Base-by-base conservation (phyloP, 2,888 invertebrate genomes). In the Baccha elongata region DNA sequence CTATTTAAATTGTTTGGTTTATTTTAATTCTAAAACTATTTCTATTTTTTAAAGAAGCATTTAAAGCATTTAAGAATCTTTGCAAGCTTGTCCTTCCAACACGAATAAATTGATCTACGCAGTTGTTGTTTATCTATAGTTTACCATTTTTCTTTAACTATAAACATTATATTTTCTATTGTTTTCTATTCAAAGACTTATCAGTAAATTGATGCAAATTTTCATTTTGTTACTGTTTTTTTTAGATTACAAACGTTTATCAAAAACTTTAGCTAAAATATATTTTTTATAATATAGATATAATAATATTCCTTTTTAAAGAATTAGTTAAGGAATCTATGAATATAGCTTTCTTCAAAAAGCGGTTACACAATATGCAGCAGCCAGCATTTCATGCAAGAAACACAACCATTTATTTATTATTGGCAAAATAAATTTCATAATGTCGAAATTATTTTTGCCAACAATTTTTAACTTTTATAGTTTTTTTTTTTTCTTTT, bases 331-430 rank as follows among this genome's bases (percentile, higher is more conserved):
- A 60, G 75, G 67, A 52, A 69, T 19, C 15, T 55, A 64, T 62
- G 42, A 37, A 13, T 48, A 58, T 72, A 78, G 83, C 78, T 73
- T 83, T 75, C 67, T 74, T 80, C 62, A 78, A 78, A 80, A 87
- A 85, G 85, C 85, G 85, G 81, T 86, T 86, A 85, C 84, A 86
- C 86, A 86, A 87, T 87, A 88, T 88, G 89, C 88, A 87, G 88
- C 89, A 90, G 89, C 88, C 89, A 89, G 88, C 88, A 88, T 88
- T 87, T 86, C 90, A 90, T 90, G 90, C 90, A 90, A 86, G 85
- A 87, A 86, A 86, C 81, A 85, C 81, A 85, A 83, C 83, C 83
- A 83, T 83, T 83, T 83, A 83, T 78, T 60, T 60, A 19, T 60
- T 37, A 52, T 67, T 83, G 83, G 83, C 72, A 83, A 78, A 52